A percentile compares a stretch with the other conserved stretches of the same genome.
Evolutionary conservation across 1,140 invertebrate species (phyloP).

Genomic region (Aphaenogaster rudis): DNA sequence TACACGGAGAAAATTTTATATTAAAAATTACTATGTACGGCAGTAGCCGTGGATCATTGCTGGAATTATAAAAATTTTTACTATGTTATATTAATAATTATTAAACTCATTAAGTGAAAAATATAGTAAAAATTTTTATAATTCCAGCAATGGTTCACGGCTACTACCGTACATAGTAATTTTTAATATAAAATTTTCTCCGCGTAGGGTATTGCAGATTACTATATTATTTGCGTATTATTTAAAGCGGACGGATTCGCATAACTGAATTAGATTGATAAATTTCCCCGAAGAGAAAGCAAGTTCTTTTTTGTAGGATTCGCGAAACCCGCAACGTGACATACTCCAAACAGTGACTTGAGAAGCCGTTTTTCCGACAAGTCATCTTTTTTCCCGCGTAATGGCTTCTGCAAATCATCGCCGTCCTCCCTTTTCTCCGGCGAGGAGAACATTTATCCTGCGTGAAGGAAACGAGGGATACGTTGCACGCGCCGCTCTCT

Average conservation of each 20-base stretch:
- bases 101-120: too few relatives aligned
- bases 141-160: too few relatives aligned
- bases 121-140: too few relatives aligned
- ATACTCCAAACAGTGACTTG: conserved; percentile 51
- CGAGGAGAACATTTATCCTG: conserved; percentile 61
- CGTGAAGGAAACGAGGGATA: conserved; percentile 25
- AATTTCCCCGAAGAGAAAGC: conserved; percentile 16
- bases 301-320: conserved; percentile 3
- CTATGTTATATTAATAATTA: too few relatives aligned
- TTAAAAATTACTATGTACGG: too few relatives aligned
- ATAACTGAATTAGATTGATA: conserved; percentile 21
- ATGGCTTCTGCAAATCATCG: conserved; percentile 42
- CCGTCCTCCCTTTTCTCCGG: not conserved
- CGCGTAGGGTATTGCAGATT: not conserved
- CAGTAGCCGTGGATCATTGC: too few relatives aligned
- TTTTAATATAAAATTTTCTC: too few relatives aligned
- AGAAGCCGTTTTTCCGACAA: conserved; percentile 59
- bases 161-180: too few relatives aligned
- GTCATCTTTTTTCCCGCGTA: conserved; percentile 57
- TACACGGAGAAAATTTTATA: too few relatives aligned
- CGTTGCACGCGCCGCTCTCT: conserved; percentile 46
- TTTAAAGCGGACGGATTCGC: not conserved
- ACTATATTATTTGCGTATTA: not conserved
- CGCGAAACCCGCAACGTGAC: conserved; percentile 13
- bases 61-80: too few relatives aligned